Evolutionary conservation across 2,797 vertebrate species (phyloP).

Genomic region (Lycodopsis pacificus): DNA sequence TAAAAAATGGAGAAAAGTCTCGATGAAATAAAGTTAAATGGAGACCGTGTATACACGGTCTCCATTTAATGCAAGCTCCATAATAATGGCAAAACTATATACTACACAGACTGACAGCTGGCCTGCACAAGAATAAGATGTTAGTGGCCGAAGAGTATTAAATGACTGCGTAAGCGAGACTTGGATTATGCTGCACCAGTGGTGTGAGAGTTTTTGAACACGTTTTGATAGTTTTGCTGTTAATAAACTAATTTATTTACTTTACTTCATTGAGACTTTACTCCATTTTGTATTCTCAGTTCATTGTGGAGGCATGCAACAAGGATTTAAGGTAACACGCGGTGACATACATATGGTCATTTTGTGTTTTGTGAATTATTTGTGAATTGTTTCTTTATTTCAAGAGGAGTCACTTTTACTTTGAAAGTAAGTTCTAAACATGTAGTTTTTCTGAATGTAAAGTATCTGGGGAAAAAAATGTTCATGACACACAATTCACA

Average conservation of each 20-base stretch:
- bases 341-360: not conserved
- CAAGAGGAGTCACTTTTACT: not conserved
- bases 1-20: not conserved
- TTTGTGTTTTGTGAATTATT: not conserved
- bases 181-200: not conserved
- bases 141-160: not conserved
- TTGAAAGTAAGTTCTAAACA: not conserved
- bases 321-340: not conserved
- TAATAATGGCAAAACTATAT: not conserved
- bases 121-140: not conserved
- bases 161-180: not conserved
- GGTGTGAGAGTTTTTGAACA: not conserved
- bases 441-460: conserved; percentile 6
- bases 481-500: conserved; percentile 22
- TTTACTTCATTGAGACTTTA: not conserved
- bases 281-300: not conserved
- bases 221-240: not conserved
- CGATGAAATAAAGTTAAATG: not conserved
- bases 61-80: too few relatives aligned
- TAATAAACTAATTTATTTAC: not conserved
- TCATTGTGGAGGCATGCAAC: not conserved
- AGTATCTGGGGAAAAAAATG: not conserved
- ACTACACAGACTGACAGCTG: not conserved
- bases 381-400: not conserved
- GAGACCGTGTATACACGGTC: not conserved